phyloP scores from a whole-genome alignment of 2,888 invertebrate species.

The Crepidodera aurea region DNA sequence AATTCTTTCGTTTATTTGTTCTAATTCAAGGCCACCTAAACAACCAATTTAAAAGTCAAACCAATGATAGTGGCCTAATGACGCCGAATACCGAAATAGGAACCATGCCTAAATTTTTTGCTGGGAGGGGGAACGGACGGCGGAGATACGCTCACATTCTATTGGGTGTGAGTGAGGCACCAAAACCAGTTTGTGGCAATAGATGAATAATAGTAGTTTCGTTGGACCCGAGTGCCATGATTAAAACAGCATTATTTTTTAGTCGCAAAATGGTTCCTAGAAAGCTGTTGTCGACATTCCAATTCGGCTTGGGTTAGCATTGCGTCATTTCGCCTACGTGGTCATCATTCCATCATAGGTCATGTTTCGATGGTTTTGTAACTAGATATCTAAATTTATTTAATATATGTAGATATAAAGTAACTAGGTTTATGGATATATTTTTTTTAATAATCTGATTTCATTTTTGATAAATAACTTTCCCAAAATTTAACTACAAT shows the following conservation, averaged over 20 bases:
- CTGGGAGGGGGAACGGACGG: conserved; percentile 42
- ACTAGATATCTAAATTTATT: no score
- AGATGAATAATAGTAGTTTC: conserved; percentile 44
- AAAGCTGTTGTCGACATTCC: conserved; percentile 5
- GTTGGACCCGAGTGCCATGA: conserved; percentile 41
- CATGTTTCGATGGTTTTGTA: no score
- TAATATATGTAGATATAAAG: no score
- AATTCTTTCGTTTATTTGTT: conserved; percentile 48
- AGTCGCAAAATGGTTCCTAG: conserved; percentile 25
- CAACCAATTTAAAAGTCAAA: conserved; percentile 41
- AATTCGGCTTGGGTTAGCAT: conserved; percentile 3
- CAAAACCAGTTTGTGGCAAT: conserved; percentile 46
- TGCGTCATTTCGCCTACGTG: background rate
- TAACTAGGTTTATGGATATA: no score
- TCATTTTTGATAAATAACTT: no score
- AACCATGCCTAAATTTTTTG: conserved; percentile 45
- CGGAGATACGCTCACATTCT: conserved; percentile 27
- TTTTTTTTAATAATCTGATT: no score
- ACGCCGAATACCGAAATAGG: conserved; percentile 42
- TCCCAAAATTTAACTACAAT: no score
- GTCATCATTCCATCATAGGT: no score
- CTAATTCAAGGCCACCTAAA: conserved; percentile 53
- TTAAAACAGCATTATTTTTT: conserved; percentile 24
- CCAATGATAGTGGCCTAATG: conserved; percentile 42
- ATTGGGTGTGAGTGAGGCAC: conserved; percentile 45